A percentile compares a stretch with the other conserved stretches of the same genome.
Conservation (phyloP, 2,888 invertebrate species). For the Crossocerus cetratus region DNA sequence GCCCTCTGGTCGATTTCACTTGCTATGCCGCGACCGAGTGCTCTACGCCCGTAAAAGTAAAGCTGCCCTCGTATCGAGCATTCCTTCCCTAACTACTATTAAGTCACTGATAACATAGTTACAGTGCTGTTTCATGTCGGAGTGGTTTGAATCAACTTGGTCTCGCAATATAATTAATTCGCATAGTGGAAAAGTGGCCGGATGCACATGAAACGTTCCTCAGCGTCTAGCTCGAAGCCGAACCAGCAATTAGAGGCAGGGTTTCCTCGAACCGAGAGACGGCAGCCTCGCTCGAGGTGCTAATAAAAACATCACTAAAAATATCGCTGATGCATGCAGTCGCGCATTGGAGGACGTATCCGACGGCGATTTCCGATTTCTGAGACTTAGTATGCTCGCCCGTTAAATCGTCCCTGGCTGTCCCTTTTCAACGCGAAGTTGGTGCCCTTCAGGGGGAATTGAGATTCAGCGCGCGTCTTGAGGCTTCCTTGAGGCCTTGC, state of each 20-base stretch:
- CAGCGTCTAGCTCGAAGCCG: not conserved
- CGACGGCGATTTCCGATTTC: conserved; percentile 17
- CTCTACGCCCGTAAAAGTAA: not conserved
- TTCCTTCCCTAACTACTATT: not conserved
- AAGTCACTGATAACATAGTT: not conserved
- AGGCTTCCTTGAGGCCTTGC: conserved; percentile 45
- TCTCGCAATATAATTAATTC: not conserved
- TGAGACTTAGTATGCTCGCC: conserved; percentile 10
- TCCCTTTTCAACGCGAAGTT: not conserved
- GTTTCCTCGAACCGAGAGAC: not conserved
- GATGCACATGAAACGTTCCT: too few species aligned
- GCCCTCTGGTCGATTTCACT: conserved; percentile 10
- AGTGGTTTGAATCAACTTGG: not conserved
- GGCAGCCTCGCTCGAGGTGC: not conserved
- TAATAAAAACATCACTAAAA: conserved; percentile 30
- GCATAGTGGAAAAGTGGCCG: not conserved
- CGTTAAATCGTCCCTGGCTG: not conserved
- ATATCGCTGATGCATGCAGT: conserved; percentile 28
- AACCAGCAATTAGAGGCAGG: not conserved
- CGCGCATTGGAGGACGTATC: conserved; percentile 12
- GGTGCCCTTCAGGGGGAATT: conserved; percentile 46
- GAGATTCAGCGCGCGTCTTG: conserved; percentile 63
- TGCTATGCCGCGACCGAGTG: conserved; percentile 2
- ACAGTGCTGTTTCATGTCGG: not conserved
- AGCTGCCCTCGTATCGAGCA: not conserved